Evolutionary conservation across 2,888 invertebrate genomes (phyloP).

Genomic region (Gastrophysa polygoni): DNA sequence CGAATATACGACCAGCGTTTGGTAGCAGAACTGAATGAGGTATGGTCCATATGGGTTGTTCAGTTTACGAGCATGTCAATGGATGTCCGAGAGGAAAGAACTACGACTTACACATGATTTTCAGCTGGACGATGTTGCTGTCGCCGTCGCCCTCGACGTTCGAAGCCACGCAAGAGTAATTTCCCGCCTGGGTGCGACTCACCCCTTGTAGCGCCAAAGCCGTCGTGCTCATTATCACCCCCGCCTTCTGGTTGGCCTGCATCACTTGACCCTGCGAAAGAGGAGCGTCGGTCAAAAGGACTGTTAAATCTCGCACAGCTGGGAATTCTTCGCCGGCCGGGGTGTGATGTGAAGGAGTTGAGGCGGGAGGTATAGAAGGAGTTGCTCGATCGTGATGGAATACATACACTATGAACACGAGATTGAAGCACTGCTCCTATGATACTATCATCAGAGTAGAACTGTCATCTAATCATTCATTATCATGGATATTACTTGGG

Average conservation of each 20-base stretch:
- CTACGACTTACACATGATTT: constrained; percentile 86
- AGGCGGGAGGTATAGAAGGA: background rate
- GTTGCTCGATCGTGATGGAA: no score
- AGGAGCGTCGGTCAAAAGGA: constrained; percentile 29
- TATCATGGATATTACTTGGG: no score
- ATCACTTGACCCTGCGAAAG: constrained; percentile 76
- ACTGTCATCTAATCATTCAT: no score
- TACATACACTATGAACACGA: no score
- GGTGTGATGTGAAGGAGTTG: constrained; percentile 14
- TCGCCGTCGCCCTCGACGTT: constrained; percentile 91
- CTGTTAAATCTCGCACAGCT: constrained; percentile 20
- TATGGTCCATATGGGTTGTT: no score
- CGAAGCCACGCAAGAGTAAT: constrained; percentile 87
- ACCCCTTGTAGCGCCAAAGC: constrained; percentile 83
- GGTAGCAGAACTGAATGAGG: no score
- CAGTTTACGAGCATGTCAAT: no score
- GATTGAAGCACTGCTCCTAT: background rate
- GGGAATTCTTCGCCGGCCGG: constrained; percentile 18
- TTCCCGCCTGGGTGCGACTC: constrained; percentile 80
- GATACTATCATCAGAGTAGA: background rate
- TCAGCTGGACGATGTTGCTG: constrained; percentile 78
- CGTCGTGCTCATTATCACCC: constrained; percentile 85
- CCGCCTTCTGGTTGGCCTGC: constrained; percentile 83
- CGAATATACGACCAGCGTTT: no score
- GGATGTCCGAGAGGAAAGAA: no score